These are phyloP conservation scores for Notolepis coatsorum DNA, from an alignment of 2,797 vertebrate species.

Conservation along the genomic window DNA sequence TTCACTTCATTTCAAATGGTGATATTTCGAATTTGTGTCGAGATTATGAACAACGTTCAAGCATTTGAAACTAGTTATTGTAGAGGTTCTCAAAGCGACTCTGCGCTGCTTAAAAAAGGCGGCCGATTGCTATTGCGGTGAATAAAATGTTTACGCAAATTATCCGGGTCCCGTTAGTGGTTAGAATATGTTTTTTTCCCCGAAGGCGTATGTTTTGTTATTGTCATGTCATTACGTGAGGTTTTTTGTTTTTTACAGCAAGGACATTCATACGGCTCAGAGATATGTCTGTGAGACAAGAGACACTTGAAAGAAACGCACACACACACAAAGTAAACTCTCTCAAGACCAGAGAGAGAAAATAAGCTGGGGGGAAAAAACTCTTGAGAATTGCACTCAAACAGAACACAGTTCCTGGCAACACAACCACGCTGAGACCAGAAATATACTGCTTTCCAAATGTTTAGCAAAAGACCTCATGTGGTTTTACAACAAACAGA, in stretches of 20 bases:
- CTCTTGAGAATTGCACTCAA: background rate
- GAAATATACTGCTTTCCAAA: background rate
- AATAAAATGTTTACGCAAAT: background rate
- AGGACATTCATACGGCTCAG: conserved; percentile 27
- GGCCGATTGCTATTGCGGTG: background rate
- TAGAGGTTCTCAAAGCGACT: too few species aligned
- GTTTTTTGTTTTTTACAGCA: conserved; percentile 4
- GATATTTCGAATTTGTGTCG: too few species aligned
- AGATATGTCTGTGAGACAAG: conserved; percentile 19
- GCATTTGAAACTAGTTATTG: too few species aligned
- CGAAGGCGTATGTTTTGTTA: conserved; percentile 13
- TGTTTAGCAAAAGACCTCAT: background rate
- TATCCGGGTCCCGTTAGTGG: background rate
- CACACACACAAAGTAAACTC: too few species aligned
- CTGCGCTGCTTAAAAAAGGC: too few species aligned
- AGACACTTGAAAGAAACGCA: conserved; percentile 14
- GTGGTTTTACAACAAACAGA: background rate
- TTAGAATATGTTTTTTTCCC: conserved; percentile 25
- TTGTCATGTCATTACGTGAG: background rate
- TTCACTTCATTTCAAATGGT: too few species aligned
- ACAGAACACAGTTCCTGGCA: too few species aligned
- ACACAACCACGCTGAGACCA: background rate
- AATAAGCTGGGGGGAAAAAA: too few species aligned
- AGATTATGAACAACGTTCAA: too few species aligned
- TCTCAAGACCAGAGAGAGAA: too few species aligned